Evolutionary conservation across 2,888 invertebrate species (phyloP).

Genomic region (Lysandra coridon): DNA sequence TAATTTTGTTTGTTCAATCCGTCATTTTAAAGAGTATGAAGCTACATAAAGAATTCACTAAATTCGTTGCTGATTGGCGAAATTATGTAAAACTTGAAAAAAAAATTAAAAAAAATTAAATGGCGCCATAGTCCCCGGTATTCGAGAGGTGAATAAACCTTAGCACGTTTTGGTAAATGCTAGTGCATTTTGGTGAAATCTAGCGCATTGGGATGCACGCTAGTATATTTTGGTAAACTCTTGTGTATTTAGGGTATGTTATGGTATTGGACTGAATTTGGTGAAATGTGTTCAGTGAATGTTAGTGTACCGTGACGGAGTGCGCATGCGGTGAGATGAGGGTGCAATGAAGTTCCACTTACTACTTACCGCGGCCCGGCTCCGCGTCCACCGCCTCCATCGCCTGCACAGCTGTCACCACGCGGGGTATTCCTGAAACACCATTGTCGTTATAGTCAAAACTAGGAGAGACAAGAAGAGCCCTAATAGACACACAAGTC

Average conservation of each 20-base stretch:
- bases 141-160: neutral
- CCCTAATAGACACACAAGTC: too few relatives aligned
- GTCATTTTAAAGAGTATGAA: too few relatives aligned
- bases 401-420: constrained; percentile 84
- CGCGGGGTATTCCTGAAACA: constrained; percentile 85
- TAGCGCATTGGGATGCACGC: neutral
- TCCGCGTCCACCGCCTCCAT: constrained; percentile 82
- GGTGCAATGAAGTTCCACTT: constrained; percentile 83
- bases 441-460: neutral
- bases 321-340: constrained; percentile 68
- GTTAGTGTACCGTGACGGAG: constrained; percentile 38
- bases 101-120: too few relatives aligned
- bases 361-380: constrained; percentile 91
- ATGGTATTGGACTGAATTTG: neutral
- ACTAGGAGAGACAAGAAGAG: too few relatives aligned
- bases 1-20: too few relatives aligned
- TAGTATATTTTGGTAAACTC: neutral
- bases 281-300: neutral
- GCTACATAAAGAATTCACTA: too few relatives aligned
- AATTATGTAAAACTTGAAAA: too few relatives aligned
- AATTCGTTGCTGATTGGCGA: too few relatives aligned
- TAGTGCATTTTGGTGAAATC: neutral
- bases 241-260: neutral
- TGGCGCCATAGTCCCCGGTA: too few relatives aligned
- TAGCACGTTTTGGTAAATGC: neutral